Evolutionary conservation across 1,140 invertebrate species (phyloP), one percentile per base, ranked within the genome.

Genomic region (Cheumatopsyche charites): DNA sequence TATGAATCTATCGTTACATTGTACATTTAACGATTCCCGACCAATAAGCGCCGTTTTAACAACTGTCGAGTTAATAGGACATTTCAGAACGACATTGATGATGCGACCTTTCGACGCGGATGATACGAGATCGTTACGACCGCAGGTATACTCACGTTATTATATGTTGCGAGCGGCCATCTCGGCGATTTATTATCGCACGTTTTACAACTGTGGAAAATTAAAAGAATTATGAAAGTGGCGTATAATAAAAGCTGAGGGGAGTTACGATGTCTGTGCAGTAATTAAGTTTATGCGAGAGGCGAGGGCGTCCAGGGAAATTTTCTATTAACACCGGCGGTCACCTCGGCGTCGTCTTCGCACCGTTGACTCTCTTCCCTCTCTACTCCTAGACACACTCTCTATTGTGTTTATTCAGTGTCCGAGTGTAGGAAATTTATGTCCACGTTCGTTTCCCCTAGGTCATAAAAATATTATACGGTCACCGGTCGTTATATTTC

Each of bases 281-380:
- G 68, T 70, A 70, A 70, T 70, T 70, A 70, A 70, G 68, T 70
- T 70, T 70, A 62, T 29, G 49, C 58, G 15, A n/a, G 45, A 43
- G 68, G 23, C 52, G 52, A 42, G 52, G 25, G 21, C 61, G 61
- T 65, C 69, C 47, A 71, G 69, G 69, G 69, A 63, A 71, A 63
- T 63, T 71, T 71, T 71, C 69, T 65, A 71, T 71, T 71, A 71
- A 71, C 69, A 49, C 61, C 21, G 15, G 2, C 52, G 61, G 23
- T 52, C 69, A 47, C 69, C 69, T 62, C 17, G 19, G 21, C 43
- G 43, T 66, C 41, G 21, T 25, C 55, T 66, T 25, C 21, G 17
- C 43, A 25, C 63, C 41, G 63, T 66, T 66, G 63, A 66, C 17
- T 58, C 43, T n/a, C 62, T 43, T 43, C n/a, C n/a, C n/a, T n/a